Evolutionary conservation across 2,113 vertebrate genomes (phyloP).

Genomic region (Carassius gibelio): DNA sequence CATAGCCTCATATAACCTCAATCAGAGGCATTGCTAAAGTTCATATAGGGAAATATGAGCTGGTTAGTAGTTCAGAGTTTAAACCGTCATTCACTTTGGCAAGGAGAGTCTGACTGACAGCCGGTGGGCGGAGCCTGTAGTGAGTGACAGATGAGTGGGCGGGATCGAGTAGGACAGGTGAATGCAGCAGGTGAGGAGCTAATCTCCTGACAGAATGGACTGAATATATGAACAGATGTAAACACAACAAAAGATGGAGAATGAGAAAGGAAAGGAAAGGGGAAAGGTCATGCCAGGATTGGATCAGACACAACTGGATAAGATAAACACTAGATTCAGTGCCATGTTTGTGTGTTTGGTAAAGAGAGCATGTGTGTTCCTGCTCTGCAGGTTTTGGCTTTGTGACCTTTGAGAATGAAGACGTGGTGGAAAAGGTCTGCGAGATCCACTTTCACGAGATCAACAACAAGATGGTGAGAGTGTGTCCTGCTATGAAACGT

Average conservation of each 20-base stretch:
- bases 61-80: constrained; percentile 3
- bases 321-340: background rate
- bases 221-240: constrained; percentile 1
- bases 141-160: constrained; percentile 20
- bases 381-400: constrained; percentile 88
- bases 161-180: accelerated
- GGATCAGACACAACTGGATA: background rate
- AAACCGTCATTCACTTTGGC: background rate
- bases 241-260: background rate
- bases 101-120: background rate
- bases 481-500: background rate
- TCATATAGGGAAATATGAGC: background rate
- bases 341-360: background rate
- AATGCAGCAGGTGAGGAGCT: constrained; percentile 14
- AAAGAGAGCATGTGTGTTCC: background rate
- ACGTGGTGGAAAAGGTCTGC: constrained; percentile 55
- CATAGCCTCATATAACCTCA: too few species aligned
- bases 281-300: background rate
- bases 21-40: background rate
- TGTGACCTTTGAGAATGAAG: constrained; percentile 98
- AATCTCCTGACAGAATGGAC: background rate
- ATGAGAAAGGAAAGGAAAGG: background rate
- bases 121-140: constrained; percentile 3
- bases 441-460: constrained; percentile 93
- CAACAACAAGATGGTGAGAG: constrained; percentile 95